Conservation (phyloP, 2,113 vertebrate genomes). For the Oryzias woworae region DNA sequence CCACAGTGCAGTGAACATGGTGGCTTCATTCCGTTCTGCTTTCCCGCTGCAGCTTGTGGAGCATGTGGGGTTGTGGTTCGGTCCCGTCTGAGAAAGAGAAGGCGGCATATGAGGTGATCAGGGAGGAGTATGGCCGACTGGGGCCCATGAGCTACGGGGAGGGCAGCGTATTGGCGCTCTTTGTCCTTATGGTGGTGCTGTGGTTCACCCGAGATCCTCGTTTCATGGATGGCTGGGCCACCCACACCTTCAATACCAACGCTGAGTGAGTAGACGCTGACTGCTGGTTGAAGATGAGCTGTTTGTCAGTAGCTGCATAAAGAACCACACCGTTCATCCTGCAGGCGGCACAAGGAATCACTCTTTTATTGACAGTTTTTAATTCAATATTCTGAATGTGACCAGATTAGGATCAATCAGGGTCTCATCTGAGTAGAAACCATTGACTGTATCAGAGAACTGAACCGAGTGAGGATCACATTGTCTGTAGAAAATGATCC, state of each 20-base stretch:
- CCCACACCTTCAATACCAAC: slow-evolving; percentile 77
- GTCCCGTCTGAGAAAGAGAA: slow-evolving; percentile 74
- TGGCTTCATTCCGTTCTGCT: background rate
- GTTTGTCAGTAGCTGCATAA: too few species aligned
- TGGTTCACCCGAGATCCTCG: slow-evolving; percentile 94
- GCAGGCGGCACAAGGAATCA: too few species aligned
- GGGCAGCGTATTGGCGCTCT: slow-evolving; percentile 82
- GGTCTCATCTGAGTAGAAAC: too few species aligned
- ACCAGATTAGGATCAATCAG: too few species aligned
- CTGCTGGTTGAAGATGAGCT: background rate
- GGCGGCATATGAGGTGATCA: slow-evolving; percentile 76
- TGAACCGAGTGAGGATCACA: too few species aligned
- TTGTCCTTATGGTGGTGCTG: slow-evolving; percentile 83
- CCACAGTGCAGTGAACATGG: background rate
- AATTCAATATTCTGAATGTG: too few species aligned
- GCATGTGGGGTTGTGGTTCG: slow-evolving; percentile 79
- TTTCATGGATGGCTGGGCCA: slow-evolving; percentile 90
- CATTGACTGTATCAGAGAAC: too few species aligned
- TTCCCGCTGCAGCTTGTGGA: slow-evolving; percentile 74
- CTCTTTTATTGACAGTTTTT: too few species aligned
- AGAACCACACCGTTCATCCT: too few species aligned
- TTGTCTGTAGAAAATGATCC: too few species aligned
- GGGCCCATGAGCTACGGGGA: slow-evolving; percentile 87
- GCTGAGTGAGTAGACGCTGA: slow-evolving; percentile 79
- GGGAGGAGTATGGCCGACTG: slow-evolving; percentile 80